Conservation (phyloP, 2,888 invertebrate species). For the Drosophila robusta region DNA sequence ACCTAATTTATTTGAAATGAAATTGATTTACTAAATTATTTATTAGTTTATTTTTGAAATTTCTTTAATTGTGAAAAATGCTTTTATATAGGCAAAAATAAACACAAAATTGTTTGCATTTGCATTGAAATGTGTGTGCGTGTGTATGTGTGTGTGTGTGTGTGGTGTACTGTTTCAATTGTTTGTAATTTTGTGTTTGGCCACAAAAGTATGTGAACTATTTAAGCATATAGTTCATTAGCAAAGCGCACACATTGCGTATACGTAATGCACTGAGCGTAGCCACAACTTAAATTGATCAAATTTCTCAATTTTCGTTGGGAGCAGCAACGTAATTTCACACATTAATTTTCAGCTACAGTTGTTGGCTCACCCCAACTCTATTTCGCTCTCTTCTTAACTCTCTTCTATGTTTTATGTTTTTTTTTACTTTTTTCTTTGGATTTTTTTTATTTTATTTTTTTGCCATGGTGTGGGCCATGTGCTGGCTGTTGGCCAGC, state of each 20-base stretch:
- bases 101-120: constrained; percentile 4
- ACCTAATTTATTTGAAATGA: neutral
- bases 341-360: constrained; percentile 41
- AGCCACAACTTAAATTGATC: constrained; percentile 45
- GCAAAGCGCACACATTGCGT: constrained; percentile 31
- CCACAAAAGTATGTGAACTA: constrained; percentile 28
- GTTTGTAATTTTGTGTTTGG: constrained; percentile 25
- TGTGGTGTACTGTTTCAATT: constrained; percentile 1
- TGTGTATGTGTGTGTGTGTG: neutral
- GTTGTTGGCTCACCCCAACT: constrained; percentile 20
- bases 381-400: neutral
- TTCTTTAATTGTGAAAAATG: neutral
- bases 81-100: neutral
- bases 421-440: neutral
- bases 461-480: constrained; percentile 2
- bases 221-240: constrained; percentile 50
- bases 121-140: neutral
- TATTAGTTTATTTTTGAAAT: neutral
- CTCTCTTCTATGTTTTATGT: no score
- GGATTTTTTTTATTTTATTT: neutral
- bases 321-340: constrained; percentile 44
- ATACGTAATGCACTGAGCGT: constrained; percentile 47
- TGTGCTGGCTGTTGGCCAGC: constrained; percentile 45
- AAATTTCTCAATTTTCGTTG: constrained; percentile 43
- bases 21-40: neutral